Percentiles rank a stretch among this genome's conserved stretches.
Conservation (phyloP, 64 coral and sea anemone genomes). For the Porites lutea region DNA sequence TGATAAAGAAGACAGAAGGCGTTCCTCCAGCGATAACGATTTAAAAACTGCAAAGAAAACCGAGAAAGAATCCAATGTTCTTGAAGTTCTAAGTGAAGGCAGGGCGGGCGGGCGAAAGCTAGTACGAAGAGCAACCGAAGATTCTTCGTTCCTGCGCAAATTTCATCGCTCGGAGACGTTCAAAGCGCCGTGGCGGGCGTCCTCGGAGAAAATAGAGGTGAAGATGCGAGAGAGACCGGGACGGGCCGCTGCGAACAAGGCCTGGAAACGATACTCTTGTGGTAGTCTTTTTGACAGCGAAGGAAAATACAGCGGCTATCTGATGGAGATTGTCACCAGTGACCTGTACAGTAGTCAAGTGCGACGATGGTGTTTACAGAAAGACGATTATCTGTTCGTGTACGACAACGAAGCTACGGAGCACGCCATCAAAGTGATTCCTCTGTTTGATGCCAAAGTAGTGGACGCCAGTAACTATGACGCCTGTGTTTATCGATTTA, state of each 20-base stretch:
- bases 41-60: constrained; percentile 30
- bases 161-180: constrained; percentile 78
- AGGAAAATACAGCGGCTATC: constrained; percentile 83
- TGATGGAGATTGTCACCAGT: constrained; percentile 71
- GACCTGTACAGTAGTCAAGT: constrained; percentile 79
- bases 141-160: constrained; percentile 72
- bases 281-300: constrained; percentile 91
- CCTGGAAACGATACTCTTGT: constrained; percentile 79
- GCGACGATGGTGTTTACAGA: constrained; percentile 82
- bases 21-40: constrained; percentile 76
- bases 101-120: constrained; percentile 82
- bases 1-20: background rate
- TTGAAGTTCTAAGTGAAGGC: constrained; percentile 84
- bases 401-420: constrained; percentile 58
- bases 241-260: constrained; percentile 24
- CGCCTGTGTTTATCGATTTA: constrained; percentile 67
- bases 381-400: constrained; percentile 70
- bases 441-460: constrained; percentile 59
- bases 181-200: constrained; percentile 60
- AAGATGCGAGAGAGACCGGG: constrained; percentile 61
- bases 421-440: constrained; percentile 55
- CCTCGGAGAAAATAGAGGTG: constrained; percentile 68
- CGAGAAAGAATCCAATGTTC: constrained; percentile 25
- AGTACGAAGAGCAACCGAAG: constrained; percentile 76
- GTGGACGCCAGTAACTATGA: constrained; percentile 57